phyloP scores from a whole-genome alignment of 2,113 vertebrate genomes.

The Rhinopomastus cyanomelas region DNA sequence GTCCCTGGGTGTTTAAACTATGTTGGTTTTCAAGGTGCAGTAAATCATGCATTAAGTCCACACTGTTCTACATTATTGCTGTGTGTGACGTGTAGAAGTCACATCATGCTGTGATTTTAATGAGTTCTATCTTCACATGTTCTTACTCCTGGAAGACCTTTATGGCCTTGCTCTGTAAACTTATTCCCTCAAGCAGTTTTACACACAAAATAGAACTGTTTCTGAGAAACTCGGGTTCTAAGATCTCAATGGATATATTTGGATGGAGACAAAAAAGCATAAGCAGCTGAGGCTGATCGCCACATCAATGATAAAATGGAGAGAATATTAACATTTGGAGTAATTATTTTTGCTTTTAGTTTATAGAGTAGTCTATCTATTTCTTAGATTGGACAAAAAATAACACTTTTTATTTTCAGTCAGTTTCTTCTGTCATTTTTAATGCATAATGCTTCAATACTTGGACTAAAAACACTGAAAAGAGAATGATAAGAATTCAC shows the following conservation, averaged over 20 bases:
- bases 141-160: not conserved
- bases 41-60: not conserved
- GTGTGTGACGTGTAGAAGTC: not conserved
- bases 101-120: conserved; percentile 44
- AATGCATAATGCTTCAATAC: not conserved
- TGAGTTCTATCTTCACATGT: conserved; percentile 24
- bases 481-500: not conserved
- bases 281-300: not conserved
- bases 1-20: not conserved
- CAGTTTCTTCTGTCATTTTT: not conserved
- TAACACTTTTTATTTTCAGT: not conserved
- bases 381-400: not conserved
- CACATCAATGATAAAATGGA: not conserved
- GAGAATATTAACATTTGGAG: not conserved
- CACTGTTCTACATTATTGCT: conserved; percentile 15
- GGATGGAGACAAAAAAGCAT: not conserved
- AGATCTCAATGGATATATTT: not conserved
- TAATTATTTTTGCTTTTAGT: not conserved
- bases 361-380: not conserved
- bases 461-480: not conserved
- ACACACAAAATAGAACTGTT: not conserved
- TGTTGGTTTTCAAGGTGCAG: not conserved
- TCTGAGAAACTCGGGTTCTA: not conserved
- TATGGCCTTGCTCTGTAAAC: not conserved
- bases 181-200: not conserved